phyloP scores from a whole-genome alignment of 2,113 vertebrate genomes.

The Oxyura jamaicensis region DNA sequence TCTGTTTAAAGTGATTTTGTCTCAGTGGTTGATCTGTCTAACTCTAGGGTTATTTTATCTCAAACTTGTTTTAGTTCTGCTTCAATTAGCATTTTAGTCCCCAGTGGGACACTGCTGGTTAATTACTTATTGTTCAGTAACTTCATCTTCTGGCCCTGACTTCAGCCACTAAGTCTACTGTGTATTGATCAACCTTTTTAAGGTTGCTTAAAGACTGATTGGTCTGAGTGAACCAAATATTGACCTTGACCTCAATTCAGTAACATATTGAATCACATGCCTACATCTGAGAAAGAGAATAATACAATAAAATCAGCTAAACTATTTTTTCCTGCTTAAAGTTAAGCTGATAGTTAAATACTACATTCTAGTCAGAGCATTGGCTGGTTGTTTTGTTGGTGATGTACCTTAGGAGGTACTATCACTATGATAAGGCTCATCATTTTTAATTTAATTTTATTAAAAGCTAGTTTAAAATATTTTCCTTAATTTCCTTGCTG shows the following conservation, averaged over 20 bases:
- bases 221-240: not conserved
- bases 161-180: constrained; percentile 33
- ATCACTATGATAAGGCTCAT: not conserved
- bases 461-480: not conserved
- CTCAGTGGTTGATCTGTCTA: constrained; percentile 61
- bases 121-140: constrained; percentile 59
- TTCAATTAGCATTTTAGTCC: constrained; percentile 59
- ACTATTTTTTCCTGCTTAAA: not conserved
- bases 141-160: constrained; percentile 38
- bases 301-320: not conserved
- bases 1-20: constrained; percentile 63
- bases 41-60: constrained; percentile 53
- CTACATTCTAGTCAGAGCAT: not conserved
- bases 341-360: not conserved
- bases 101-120: constrained; percentile 11
- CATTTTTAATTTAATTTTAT: not conserved
- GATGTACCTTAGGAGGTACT: not conserved
- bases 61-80: constrained; percentile 49
- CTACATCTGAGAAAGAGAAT: not conserved
- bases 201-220: not conserved
- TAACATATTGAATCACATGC: not conserved
- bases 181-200: constrained; percentile 37
- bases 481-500: not conserved
- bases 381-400: not conserved
- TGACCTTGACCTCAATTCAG: not conserved